Percentiles rank a stretch among this genome's conserved stretches.
phyloP scores from a whole-genome alignment of 2,888 invertebrate species.

The Hipparchia sbordonii region DNA sequence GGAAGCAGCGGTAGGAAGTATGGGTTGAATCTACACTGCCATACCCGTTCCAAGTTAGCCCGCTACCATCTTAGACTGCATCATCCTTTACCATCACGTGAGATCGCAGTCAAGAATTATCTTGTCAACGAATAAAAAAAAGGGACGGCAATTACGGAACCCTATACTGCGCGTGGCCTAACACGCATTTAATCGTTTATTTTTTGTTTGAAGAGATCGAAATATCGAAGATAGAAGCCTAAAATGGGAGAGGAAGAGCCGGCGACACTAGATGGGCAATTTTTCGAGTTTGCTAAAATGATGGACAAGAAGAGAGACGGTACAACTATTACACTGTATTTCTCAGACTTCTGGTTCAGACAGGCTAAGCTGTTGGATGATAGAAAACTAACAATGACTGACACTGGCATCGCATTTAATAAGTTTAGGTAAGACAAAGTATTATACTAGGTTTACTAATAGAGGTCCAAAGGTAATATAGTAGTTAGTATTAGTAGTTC shows the following conservation, averaged over 20 bases:
- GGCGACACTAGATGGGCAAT: conserved; percentile 66
- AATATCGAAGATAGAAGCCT: not conserved
- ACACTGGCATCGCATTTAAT: conserved; percentile 66
- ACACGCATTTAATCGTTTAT: not conserved
- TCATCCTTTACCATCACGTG: too few relatives aligned
- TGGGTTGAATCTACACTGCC: too few relatives aligned
- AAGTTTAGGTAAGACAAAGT: conserved; percentile 51
- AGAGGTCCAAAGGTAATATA: too few relatives aligned
- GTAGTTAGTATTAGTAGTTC: too few relatives aligned
- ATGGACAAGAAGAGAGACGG: conserved; percentile 60
- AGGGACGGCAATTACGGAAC: too few relatives aligned
- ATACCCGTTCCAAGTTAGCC: too few relatives aligned
- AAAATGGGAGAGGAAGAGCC: conserved; percentile 65
- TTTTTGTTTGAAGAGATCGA: not conserved
- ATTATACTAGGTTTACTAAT: too few relatives aligned
- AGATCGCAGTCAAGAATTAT: too few relatives aligned
- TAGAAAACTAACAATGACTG: conserved; percentile 68
- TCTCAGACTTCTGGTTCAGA: conserved; percentile 70
- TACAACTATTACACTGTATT: conserved; percentile 58
- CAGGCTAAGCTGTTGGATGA: conserved; percentile 68
- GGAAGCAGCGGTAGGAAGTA: too few relatives aligned
- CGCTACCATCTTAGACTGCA: too few relatives aligned
- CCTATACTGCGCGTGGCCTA: too few relatives aligned
- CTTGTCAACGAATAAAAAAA: too few relatives aligned
- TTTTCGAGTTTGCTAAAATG: conserved; percentile 55